Evolutionary conservation across 1,140 invertebrate species (phyloP).

Genomic region (Hyles euphorbiae): DNA sequence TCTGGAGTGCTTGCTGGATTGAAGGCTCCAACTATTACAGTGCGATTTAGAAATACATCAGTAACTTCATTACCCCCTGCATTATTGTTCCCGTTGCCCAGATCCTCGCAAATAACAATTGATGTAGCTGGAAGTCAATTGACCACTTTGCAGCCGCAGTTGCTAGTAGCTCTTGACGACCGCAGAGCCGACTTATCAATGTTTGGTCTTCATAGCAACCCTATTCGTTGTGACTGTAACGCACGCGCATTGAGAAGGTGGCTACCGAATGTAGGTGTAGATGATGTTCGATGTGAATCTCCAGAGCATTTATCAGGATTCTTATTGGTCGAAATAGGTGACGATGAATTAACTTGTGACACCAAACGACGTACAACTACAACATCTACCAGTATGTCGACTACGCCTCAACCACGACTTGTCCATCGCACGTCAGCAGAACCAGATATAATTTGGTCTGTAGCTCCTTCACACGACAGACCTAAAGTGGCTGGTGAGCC

Average conservation of each 20-base stretch:
- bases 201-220: constrained; percentile 84
- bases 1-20: constrained; percentile 89
- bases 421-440: constrained; percentile 79
- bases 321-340: constrained; percentile 83
- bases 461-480: constrained; percentile 79
- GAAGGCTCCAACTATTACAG: constrained; percentile 80
- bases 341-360: constrained; percentile 88
- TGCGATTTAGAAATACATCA: constrained; percentile 88
- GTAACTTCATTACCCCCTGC: constrained; percentile 85
- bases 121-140: constrained; percentile 88
- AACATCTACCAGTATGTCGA: constrained; percentile 58
- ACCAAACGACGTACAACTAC: constrained; percentile 76
- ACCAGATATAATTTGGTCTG: constrained; percentile 91
- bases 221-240: constrained; percentile 90
- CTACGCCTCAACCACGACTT: constrained; percentile 69
- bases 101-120: constrained; percentile 86
- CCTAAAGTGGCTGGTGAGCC: constrained; percentile 76
- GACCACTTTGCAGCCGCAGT: constrained; percentile 83
- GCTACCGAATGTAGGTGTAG: constrained; percentile 79
- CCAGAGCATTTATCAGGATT: constrained; percentile 82
- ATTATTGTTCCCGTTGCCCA: constrained; percentile 90
- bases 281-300: constrained; percentile 79
- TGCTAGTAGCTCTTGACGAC: constrained; percentile 87
- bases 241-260: constrained; percentile 85
- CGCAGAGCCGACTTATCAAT: constrained; percentile 83